Base-by-base conservation (phyloP, 2,888 invertebrate genomes). In the Drosophila paranaensis region DNA sequence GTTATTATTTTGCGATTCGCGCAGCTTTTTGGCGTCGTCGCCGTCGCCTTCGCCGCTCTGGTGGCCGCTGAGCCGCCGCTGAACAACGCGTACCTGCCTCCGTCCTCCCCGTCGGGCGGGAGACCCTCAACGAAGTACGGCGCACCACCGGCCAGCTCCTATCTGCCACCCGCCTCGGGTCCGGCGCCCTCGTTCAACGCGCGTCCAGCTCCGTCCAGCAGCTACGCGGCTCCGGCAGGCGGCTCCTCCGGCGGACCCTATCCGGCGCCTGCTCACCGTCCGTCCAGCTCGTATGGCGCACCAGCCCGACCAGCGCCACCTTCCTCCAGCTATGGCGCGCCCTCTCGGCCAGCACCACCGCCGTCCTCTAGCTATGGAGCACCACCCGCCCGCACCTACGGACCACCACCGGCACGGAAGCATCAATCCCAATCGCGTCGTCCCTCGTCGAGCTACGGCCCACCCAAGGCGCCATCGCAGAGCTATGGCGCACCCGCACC, bases 81-180 rank as follows among this genome's bases (percentile, higher is more conserved):
- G 27, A 91, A 91, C 27, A 92, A 86, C 50, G 82, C 73, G 37
- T 93, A 93, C 56, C 51, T 89, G 51, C 93, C 93, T 1, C 93
- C 93, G 45, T 92, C 89, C 2, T 56, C 70, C n/a, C 56, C 70
- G 16, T 54, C 70, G 13, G 93, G 93, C 60, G 93, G 94, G 30
- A 46, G 78, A 16, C 90, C 87, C 50, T 87, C 91, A 16, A 89
- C 90, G 16, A 91, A 81, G 64, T 93, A 93, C 62, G 92, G 93
- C 27, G 93, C 93, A 30, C 94, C 95, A 27, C 94, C 95, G 3
- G 93, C 94, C 0, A 94, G 93, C 27, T 94, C 94, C 6, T 95
- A 95, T 79, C 93, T 94, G 42, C 94, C 94, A 0, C 94, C 94
- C 1, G 91, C 93, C 11, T 92, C 93, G 1, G 93, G 91, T 1